These are phyloP conservation scores for Sitta europaea DNA, from an alignment of 2,113 vertebrate genomes.

Conservation along the genomic window DNA sequence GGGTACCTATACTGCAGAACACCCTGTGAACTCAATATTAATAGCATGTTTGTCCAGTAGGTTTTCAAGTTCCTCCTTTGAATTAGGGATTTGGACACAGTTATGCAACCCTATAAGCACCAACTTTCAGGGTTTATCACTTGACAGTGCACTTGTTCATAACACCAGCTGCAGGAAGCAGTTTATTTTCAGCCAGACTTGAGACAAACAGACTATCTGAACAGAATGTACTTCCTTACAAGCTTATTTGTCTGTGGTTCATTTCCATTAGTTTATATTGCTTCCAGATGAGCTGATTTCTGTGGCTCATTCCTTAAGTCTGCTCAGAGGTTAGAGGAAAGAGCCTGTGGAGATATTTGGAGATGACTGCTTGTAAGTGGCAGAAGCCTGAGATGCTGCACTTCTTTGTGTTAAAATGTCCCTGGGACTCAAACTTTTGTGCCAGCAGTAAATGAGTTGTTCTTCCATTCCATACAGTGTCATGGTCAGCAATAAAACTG, in stretches of 20 bases:
- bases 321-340: background rate
- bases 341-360: background rate
- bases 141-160: background rate
- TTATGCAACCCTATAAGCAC: background rate
- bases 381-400: background rate
- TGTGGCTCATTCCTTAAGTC: background rate
- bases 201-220: background rate
- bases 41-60: background rate
- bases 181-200: background rate
- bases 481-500: background rate
- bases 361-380: background rate
- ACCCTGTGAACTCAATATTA: background rate
- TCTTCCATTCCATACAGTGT: accelerated
- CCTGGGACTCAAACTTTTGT: background rate
- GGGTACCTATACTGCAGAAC: background rate
- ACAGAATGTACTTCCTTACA: background rate
- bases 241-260: background rate
- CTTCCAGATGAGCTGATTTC: background rate
- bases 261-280: background rate
- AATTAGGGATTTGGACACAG: background rate
- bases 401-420: background rate
- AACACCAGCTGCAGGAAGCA: background rate
- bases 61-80: background rate
- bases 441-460: background rate
- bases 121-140: background rate